phyloP scores from a whole-genome alignment of 2,888 invertebrate genomes.

The Pollenia angustigena region DNA sequence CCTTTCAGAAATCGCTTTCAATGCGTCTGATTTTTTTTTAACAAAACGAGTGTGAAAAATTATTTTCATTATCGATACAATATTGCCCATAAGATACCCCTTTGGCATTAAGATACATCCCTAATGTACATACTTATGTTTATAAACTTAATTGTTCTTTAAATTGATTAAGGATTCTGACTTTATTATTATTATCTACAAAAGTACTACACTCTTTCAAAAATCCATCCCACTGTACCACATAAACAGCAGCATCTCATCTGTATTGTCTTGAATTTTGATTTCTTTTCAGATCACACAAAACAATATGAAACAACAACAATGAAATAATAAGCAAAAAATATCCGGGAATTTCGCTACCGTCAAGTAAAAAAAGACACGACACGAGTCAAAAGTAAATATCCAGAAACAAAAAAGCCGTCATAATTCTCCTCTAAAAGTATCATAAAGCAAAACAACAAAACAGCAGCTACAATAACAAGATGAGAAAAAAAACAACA shows the following conservation, averaged over 20 bases:
- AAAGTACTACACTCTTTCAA: no score
- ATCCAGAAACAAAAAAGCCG: slow-evolving; percentile 17
- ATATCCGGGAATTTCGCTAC: slow-evolving; percentile 68
- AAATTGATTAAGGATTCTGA: no score
- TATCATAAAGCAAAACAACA: slow-evolving; percentile 47
- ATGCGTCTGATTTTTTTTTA: no score
- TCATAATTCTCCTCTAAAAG: slow-evolving; percentile 62
- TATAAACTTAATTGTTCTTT: no score
- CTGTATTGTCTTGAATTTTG: slow-evolving; percentile 44
- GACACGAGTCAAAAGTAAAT: slow-evolving; percentile 59
- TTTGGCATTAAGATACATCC: no score
- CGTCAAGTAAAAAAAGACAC: slow-evolving; percentile 60
- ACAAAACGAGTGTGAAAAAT: no score
- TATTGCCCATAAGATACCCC: no score
- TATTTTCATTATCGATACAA: no score
- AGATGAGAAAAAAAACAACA: not conserved
- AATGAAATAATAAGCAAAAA: slow-evolving; percentile 19
- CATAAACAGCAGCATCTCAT: slow-evolving; percentile 22
- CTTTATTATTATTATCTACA: no score
- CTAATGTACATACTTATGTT: no score
- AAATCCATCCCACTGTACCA: slow-evolving; percentile 34
- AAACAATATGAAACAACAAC: slow-evolving; percentile 57
- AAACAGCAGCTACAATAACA: slow-evolving; percentile 38
- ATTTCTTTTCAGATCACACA: slow-evolving; percentile 51
- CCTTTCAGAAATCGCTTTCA: no score